phyloP scores from a whole-genome alignment of 1,140 invertebrate species.

The Drosophila athabasca region DNA sequence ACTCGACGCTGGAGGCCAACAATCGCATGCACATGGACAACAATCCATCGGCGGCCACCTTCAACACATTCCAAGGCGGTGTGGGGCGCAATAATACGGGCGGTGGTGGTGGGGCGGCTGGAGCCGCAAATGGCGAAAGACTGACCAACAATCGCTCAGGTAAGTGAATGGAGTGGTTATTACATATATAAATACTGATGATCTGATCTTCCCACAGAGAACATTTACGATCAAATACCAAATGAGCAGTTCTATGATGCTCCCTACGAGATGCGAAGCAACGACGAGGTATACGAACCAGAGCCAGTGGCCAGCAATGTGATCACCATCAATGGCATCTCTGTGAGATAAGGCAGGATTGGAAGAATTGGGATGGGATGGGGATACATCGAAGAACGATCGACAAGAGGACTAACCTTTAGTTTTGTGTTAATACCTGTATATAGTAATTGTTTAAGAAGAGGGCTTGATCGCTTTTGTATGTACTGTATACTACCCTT shows the following conservation, averaged over 20 bases:
- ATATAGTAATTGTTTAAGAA: slow-evolving; percentile 66
- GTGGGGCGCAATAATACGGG: background rate
- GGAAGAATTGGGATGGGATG: background rate
- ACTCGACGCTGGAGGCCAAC: slow-evolving; percentile 86
- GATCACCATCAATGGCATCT: slow-evolving; percentile 90
- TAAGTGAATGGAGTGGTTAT: slow-evolving; percentile 2
- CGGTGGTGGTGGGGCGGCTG: slow-evolving; percentile 4
- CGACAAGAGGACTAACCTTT: slow-evolving; percentile 29
- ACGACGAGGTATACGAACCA: slow-evolving; percentile 89
- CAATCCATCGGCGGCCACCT: slow-evolving; percentile 75
- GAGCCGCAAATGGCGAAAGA: slow-evolving; percentile 38
- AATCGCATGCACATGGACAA: slow-evolving; percentile 73
- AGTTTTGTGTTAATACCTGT: slow-evolving; percentile 66
- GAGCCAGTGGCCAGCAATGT: slow-evolving; percentile 87
- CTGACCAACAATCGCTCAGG: slow-evolving; percentile 57
- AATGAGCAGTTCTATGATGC: slow-evolving; percentile 84
- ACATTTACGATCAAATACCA: slow-evolving; percentile 83
- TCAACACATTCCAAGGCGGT: slow-evolving; percentile 79
- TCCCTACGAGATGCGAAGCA: slow-evolving; percentile 86
- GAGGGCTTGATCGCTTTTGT: slow-evolving; percentile 16
- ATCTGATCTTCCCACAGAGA: slow-evolving; percentile 52
- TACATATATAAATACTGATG: background rate
- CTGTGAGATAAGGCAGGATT: slow-evolving; percentile 85
- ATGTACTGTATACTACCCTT: slow-evolving; percentile 20
- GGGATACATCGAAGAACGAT: background rate